These are phyloP conservation scores for Dione vanillae DNA, from an alignment of 2,888 invertebrate genomes.

Conservation along the genomic window DNA sequence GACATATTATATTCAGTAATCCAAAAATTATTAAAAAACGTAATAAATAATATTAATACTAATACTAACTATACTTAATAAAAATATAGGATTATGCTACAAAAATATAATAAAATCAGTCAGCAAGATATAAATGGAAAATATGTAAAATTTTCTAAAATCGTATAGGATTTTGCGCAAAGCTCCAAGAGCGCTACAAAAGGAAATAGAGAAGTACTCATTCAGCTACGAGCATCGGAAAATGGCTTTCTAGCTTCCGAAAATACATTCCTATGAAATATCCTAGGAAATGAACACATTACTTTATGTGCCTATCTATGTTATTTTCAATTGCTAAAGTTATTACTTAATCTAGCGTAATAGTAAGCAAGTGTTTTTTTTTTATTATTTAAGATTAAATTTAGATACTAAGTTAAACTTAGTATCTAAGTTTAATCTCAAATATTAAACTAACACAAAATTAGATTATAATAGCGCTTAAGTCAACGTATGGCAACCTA, in stretches of 20 bases:
- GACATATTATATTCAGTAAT: no score
- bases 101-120: background rate
- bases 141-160: conserved; percentile 10
- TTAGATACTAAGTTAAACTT: no score
- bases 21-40: no score
- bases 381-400: no score
- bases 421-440: no score
- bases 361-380: no score
- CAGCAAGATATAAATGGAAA: background rate
- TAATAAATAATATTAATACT: no score
- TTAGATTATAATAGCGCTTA: no score
- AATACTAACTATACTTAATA: no score
- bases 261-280: conserved; percentile 37
- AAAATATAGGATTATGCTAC: no score
- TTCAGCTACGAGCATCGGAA: conserved; percentile 40
- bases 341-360: background rate
- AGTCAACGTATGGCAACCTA: background rate
- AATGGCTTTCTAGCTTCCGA: conserved; percentile 41
- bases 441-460: no score
- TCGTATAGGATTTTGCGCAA: background rate
- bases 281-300: conserved; percentile 36
- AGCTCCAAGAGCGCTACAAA: conserved; percentile 28
- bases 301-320: conserved; percentile 25
- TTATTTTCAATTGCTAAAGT: background rate
- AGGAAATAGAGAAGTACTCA: conserved; percentile 54